phyloP scores from a whole-genome alignment of 2,888 invertebrate genomes.

The Harmothoe impar region DNA sequence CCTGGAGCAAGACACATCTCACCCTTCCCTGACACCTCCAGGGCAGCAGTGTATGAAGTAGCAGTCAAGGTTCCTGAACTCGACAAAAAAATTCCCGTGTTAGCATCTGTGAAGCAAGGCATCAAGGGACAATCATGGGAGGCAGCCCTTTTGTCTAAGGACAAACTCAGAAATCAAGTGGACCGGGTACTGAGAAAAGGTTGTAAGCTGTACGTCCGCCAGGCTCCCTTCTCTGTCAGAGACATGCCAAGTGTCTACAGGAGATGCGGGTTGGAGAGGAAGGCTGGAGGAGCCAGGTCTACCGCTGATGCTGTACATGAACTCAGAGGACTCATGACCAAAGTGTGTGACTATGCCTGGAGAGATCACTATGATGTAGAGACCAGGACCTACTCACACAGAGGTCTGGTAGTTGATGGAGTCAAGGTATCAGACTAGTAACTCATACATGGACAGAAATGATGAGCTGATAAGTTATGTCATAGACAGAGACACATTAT shows the following conservation, averaged over 20 bases:
- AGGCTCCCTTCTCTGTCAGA: background rate
- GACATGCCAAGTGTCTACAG: slow-evolving; percentile 10
- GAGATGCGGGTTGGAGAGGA: background rate
- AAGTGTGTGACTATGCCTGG: slow-evolving; percentile 57
- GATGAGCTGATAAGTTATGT: too few relatives aligned
- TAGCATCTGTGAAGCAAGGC: slow-evolving; percentile 34
- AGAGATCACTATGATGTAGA: slow-evolving; percentile 50
- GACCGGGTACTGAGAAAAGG: slow-evolving; percentile 27
- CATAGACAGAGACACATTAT: too few relatives aligned
- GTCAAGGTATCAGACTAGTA: slow-evolving; percentile 44
- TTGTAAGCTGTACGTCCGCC: slow-evolving; percentile 43
- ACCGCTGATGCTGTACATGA: slow-evolving; percentile 28
- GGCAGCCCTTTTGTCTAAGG: slow-evolving; percentile 31
- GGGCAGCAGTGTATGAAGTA: slow-evolving; percentile 55
- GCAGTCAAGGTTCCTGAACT: slow-evolving; percentile 30
- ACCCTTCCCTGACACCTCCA: background rate
- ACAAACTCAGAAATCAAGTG: slow-evolving; percentile 27
- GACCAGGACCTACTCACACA: slow-evolving; percentile 38
- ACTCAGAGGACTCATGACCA: slow-evolving; percentile 19
- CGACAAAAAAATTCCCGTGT: slow-evolving; percentile 26
- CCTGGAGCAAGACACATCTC: background rate
- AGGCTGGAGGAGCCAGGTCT: background rate
- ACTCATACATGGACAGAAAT: too few relatives aligned
- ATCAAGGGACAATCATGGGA: slow-evolving; percentile 52
- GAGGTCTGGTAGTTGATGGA: background rate